phyloP scores from a whole-genome alignment of 2,113 vertebrate species.

The Lycocorax pyrrhopterus region DNA sequence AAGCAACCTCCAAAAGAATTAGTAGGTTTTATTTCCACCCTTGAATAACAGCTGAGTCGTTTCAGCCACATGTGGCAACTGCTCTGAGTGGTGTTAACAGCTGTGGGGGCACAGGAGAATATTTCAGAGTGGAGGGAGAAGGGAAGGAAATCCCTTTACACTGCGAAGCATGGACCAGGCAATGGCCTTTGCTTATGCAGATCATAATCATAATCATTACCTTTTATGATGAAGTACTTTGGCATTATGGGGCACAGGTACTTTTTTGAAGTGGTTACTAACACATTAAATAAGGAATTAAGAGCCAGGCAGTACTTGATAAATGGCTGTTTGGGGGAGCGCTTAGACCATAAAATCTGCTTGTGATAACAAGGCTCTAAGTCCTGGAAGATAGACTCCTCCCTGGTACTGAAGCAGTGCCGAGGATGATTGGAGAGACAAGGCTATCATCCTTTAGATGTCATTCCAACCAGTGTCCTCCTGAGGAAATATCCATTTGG shows the following conservation, averaged over 20 bases:
- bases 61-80: background rate
- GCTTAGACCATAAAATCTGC: conserved; percentile 27
- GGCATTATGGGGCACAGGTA: conserved; percentile 32
- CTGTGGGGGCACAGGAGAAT: background rate
- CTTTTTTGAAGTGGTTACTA: conserved; percentile 52
- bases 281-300: conserved; percentile 55
- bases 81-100: background rate
- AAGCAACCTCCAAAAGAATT: background rate
- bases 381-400: background rate
- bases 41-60: background rate
- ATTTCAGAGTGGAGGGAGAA: background rate
- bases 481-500: background rate
- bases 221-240: conserved; percentile 55
- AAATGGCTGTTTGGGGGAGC: conserved; percentile 43
- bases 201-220: conserved; percentile 59
- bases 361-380: background rate
- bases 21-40: background rate
- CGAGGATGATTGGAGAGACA: background rate
- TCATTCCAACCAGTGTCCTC: background rate
- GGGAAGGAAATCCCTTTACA: conserved; percentile 15
- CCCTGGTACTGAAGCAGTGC: background rate
- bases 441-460: background rate
- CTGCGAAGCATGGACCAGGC: background rate
- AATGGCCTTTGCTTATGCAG: conserved; percentile 57
- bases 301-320: conserved; percentile 41